A percentile compares a stretch with the other conserved stretches of the same genome.
phyloP scores from a whole-genome alignment of 1,140 invertebrate species.

The Maconellicoccus hirsutus region DNA sequence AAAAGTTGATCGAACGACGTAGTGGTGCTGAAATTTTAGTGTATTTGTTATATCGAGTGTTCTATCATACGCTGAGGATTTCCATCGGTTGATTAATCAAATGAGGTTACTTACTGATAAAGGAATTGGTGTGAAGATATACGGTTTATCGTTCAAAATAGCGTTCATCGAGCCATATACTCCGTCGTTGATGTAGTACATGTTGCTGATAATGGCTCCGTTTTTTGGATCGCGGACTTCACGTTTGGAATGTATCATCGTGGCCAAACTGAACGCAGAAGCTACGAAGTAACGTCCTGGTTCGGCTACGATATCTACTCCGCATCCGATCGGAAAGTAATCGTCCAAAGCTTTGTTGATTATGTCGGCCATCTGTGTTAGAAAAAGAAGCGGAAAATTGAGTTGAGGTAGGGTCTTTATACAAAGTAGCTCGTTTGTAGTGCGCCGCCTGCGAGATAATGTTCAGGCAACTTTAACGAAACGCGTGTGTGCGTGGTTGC shows the following conservation, averaged over 20 bases:
- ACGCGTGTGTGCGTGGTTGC: no score
- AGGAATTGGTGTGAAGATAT: constrained; percentile 51
- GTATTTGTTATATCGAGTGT: no score
- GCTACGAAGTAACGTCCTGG: constrained; percentile 92
- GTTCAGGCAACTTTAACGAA: no score
- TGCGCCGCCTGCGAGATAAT: no score
- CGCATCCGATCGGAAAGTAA: constrained; percentile 59
- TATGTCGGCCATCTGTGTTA: constrained; percentile 54
- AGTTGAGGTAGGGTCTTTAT: no score
- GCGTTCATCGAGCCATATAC: constrained; percentile 98
- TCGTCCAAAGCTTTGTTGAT: constrained; percentile 69
- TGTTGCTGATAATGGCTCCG: constrained; percentile 44
- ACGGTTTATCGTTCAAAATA: constrained; percentile 88
- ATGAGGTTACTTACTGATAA: constrained; percentile 42
- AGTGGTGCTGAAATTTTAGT: no score
- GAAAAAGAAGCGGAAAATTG: no score
- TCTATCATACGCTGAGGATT: no score
- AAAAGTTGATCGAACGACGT: no score
- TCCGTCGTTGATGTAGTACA: constrained; percentile 98
- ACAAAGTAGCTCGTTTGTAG: no score
- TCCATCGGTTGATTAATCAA: no score
- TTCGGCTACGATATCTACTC: constrained; percentile 82
- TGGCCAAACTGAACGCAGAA: constrained; percentile 82
- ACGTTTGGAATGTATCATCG: constrained; percentile 73
- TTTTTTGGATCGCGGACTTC: constrained; percentile 42